Evolutionary conservation across 2,797 vertebrate species (phyloP).

Genomic region (Scolopax bukidnonensis): DNA sequence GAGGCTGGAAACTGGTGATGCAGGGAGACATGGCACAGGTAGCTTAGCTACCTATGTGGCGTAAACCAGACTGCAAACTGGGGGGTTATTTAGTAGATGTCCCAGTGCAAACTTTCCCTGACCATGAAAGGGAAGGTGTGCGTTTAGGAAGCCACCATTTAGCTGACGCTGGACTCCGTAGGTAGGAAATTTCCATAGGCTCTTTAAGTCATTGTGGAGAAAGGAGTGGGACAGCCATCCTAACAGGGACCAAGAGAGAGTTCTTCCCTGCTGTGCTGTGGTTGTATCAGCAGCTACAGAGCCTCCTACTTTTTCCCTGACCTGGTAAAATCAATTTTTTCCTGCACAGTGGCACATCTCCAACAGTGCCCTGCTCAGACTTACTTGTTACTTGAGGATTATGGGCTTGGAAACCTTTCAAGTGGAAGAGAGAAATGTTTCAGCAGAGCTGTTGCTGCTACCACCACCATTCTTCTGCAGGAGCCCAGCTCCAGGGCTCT

Average conservation of each 20-base stretch:
- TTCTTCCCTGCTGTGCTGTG: background rate
- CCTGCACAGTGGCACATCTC: background rate
- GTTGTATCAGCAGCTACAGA: background rate
- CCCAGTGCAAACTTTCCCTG: background rate
- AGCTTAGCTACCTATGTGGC: background rate
- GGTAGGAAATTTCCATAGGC: background rate
- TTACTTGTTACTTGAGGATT: background rate
- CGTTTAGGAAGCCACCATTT: background rate
- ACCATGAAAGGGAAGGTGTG: background rate
- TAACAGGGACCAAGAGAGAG: background rate
- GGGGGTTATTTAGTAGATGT: background rate
- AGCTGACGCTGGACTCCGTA: background rate
- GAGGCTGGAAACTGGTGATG: background rate
- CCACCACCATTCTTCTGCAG: background rate
- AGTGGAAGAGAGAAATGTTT: background rate
- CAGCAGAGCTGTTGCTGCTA: background rate
- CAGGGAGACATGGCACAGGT: background rate
- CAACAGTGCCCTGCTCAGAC: background rate
- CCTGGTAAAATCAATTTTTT: background rate
- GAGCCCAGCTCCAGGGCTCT: background rate
- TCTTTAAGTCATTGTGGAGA: background rate
- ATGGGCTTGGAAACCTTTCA: background rate
- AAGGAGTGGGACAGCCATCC: background rate
- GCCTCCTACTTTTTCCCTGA: background rate
- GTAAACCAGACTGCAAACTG: background rate